Percentiles rank a stretch among this genome's conserved stretches.
These are phyloP conservation scores for Callyntrura guangdongensis DNA, from an alignment of 2,888 invertebrate genomes.

Conservation along the genomic window DNA sequence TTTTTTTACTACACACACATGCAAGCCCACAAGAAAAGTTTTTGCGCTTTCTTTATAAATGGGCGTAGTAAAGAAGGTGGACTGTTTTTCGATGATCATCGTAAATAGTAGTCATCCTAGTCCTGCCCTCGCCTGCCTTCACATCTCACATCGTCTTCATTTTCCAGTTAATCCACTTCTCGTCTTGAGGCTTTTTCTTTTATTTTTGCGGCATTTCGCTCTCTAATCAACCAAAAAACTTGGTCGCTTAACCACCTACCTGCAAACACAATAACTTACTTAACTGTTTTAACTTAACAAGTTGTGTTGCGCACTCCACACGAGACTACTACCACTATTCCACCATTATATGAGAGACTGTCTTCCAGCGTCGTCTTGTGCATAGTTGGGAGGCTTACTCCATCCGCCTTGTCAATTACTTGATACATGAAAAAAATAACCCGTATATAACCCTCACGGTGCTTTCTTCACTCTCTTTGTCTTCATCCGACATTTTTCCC, in stretches of 20 bases:
- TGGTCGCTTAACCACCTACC: background rate
- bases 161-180: slow-evolving; percentile 46
- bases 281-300: slow-evolving; percentile 1
- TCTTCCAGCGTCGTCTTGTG: background rate
- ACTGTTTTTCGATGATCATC: background rate
- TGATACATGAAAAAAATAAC: background rate
- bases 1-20: background rate
- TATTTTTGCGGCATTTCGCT: slow-evolving; percentile 19
- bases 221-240: slow-evolving; percentile 19
- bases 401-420: slow-evolving; percentile 40
- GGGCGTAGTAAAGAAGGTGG: slow-evolving; percentile 2
- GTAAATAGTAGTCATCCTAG: background rate
- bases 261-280: background rate
- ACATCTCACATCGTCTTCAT: background rate
- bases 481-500: background rate
- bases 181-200: background rate
- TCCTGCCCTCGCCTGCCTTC: no score
- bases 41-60: background rate
- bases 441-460: background rate
- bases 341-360: no score
- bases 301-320: background rate
- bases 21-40: background rate
- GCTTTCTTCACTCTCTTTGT: background rate
- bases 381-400: background rate
- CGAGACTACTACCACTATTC: no score